Percentiles rank a stretch among this genome's conserved stretches.
These are phyloP conservation scores for Orientallactaga bullata DNA, from an alignment of 2,113 vertebrate species.

Conservation along the genomic window DNA sequence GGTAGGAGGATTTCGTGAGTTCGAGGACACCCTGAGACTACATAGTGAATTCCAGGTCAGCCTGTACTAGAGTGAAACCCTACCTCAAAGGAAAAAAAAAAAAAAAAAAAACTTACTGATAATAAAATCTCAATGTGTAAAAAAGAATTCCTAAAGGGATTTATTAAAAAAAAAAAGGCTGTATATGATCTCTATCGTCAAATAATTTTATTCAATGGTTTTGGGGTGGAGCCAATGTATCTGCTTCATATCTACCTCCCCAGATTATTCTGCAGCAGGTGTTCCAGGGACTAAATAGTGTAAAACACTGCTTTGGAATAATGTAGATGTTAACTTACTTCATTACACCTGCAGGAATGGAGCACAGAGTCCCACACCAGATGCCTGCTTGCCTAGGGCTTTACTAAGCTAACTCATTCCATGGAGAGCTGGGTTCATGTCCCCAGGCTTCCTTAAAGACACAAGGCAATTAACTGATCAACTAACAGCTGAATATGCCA, in stretches of 20 bases:
- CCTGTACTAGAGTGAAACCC: too few species aligned
- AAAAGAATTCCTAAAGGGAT: not conserved
- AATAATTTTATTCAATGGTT: slow-evolving; percentile 29
- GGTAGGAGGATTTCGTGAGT: too few species aligned
- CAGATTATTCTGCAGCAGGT: not conserved
- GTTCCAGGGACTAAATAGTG: not conserved
- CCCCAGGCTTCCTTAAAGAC: slow-evolving; percentile 3
- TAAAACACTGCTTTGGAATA: slow-evolving; percentile 49
- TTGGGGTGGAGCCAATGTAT: not conserved
- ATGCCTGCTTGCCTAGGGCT: slow-evolving; percentile 59
- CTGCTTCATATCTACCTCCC: slow-evolving; percentile 7
- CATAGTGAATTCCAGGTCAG: too few species aligned
- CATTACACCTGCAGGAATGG: slow-evolving; percentile 18
- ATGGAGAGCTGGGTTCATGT: slow-evolving; percentile 11
- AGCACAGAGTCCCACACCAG: slow-evolving; percentile 37
- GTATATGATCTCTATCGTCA: not conserved
- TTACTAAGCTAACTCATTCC: slow-evolving; percentile 34
- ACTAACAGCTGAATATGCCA: slow-evolving; percentile 1
- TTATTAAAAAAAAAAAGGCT: not conserved
- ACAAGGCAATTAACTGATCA: slow-evolving; percentile 59
- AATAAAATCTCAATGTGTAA: not conserved
- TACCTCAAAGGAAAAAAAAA: too few species aligned
- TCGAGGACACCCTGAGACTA: too few species aligned
- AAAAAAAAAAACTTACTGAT: too few species aligned
- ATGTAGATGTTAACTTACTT: slow-evolving; percentile 63